Evolutionary conservation across 2,888 invertebrate species (phyloP).

Genomic region (Tetrapedia diversipes): DNA sequence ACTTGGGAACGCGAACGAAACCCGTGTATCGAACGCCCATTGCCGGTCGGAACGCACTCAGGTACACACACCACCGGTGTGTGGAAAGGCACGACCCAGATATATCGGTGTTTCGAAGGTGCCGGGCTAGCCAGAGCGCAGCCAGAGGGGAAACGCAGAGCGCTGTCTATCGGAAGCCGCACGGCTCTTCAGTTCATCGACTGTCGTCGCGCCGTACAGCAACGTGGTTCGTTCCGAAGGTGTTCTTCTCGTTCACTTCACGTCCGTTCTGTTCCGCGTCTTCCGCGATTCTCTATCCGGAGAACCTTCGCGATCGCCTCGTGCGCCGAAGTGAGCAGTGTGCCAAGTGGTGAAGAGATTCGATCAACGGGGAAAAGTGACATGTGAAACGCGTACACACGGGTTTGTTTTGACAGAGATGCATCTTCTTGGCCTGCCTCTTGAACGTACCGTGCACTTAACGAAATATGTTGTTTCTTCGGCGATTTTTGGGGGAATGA

Average conservation of each 20-base stretch:
- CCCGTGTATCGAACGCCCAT: conserved; percentile 35
- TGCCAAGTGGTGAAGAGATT: too few species aligned
- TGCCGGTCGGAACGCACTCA: conserved; percentile 16
- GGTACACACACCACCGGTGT: conserved; percentile 19
- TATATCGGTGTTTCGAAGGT: conserved; percentile 79
- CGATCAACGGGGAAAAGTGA: conserved; percentile 16
- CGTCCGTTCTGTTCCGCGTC: neutral
- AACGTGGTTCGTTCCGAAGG: neutral
- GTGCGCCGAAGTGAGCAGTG: too few species aligned
- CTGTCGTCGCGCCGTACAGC: conserved; percentile 73
- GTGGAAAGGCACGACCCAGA: conserved; percentile 80
- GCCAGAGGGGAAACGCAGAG: conserved; percentile 55
- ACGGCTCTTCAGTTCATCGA: conserved; percentile 76
- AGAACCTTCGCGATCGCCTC: conserved; percentile 9
- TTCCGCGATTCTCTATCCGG: neutral
- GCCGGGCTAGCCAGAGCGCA: conserved; percentile 68
- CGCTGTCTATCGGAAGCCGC: conserved; percentile 71
- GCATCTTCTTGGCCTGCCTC: neutral
- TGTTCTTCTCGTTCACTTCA: neutral
- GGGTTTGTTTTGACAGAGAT: neutral
- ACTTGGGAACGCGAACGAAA: conserved; percentile 31
- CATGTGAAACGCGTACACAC: conserved; percentile 20
- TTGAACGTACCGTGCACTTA: conserved; percentile 38
- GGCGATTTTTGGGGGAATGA: too few species aligned
- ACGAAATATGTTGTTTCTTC: too few species aligned